These are phyloP conservation scores for Otolemur crassicaudatus DNA, from an alignment of 2,797 vertebrate genomes.

Conservation along the genomic window DNA sequence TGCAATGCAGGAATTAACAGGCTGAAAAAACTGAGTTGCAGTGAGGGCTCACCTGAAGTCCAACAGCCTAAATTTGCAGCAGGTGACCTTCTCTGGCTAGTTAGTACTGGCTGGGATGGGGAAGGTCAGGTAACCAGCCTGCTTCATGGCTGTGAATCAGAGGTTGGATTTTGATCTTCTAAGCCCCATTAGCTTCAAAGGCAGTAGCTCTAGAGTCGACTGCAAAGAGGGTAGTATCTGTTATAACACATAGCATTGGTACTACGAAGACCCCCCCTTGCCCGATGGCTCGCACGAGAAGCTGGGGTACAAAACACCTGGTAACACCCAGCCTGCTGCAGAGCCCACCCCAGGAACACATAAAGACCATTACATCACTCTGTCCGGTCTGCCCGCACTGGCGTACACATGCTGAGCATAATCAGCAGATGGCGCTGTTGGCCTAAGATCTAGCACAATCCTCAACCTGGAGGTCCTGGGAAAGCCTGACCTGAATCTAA, in stretches of 20 bases:
- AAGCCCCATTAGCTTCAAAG: background rate
- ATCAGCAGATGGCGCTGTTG: constrained; percentile 87
- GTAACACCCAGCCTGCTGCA: background rate
- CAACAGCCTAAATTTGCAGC: background rate
- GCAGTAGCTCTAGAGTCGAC: background rate
- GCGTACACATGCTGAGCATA: background rate
- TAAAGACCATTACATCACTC: constrained; percentile 63
- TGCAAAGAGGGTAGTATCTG: background rate
- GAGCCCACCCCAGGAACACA: background rate
- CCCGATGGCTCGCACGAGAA: background rate
- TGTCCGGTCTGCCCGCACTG: background rate
- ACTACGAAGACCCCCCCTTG: background rate
- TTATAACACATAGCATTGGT: background rate
- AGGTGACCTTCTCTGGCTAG: background rate
- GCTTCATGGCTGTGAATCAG: background rate
- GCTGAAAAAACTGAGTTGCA: background rate
- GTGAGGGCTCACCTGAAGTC: background rate
- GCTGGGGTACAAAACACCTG: background rate
- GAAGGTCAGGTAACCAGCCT: background rate
- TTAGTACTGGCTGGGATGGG: background rate
- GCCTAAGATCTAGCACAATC: background rate
- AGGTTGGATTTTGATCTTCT: background rate
- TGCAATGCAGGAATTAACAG: constrained; percentile 48
- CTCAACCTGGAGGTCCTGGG: background rate
- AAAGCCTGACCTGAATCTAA: constrained; percentile 75